Percentiles rank a stretch among this genome's conserved stretches.
Evolutionary conservation across 2,113 vertebrate genomes (phyloP).

Genomic region (pig (Sus scrofa)): DNA sequence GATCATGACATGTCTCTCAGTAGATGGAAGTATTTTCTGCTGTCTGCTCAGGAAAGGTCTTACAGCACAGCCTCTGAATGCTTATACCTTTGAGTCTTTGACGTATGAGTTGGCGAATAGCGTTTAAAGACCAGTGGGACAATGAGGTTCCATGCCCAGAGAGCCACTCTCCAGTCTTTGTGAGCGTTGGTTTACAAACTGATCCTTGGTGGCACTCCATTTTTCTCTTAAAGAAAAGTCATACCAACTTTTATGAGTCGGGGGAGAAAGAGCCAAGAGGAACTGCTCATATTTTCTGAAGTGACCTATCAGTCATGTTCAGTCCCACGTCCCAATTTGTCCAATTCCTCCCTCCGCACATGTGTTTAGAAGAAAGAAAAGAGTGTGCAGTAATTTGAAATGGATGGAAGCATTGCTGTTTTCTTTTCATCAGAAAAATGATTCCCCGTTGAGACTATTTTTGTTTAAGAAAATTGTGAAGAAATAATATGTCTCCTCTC

Average conservation of each 20-base stretch:
- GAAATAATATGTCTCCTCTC: neutral
- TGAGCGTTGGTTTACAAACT: neutral
- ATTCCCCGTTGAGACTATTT: neutral
- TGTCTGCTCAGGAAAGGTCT: neutral
- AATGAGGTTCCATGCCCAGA: neutral
- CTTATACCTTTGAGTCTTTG: neutral
- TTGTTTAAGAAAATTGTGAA: neutral
- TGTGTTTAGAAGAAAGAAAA: neutral
- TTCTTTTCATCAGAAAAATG: slow-evolving; percentile 14
- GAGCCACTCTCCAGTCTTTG: neutral
- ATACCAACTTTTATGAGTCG: neutral
- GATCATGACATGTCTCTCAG: neutral
- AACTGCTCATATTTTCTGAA: neutral
- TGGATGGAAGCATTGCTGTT: neutral
- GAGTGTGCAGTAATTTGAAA: neutral
- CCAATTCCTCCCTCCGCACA: neutral
- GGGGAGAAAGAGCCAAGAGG: neutral
- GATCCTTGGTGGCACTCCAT: neutral
- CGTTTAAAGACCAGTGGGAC: neutral
- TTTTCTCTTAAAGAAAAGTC: neutral
- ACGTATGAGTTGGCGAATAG: neutral
- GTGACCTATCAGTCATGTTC: neutral
- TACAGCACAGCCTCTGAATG: neutral
- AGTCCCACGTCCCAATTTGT: neutral
- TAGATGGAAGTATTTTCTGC: neutral